Conservation (phyloP, 2,797 vertebrate genomes). For the Syncerus caffer region DNA sequence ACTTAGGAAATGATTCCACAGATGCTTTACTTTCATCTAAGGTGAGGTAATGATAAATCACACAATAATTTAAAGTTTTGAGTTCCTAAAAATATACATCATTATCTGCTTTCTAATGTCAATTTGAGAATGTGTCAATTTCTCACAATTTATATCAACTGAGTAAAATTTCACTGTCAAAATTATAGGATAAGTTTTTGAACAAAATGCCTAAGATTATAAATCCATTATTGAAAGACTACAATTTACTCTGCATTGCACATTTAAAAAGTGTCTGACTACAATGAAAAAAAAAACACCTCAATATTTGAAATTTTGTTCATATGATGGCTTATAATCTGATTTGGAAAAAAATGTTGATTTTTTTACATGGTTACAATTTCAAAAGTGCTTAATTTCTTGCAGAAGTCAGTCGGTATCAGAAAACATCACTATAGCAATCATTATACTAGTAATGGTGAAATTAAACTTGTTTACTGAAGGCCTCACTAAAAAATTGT, state of each 20-base stretch:
- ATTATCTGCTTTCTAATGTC: neutral
- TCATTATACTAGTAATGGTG: neutral
- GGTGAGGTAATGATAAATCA: neutral
- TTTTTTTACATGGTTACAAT: neutral
- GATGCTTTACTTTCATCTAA: neutral
- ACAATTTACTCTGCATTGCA: neutral
- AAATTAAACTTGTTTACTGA: neutral
- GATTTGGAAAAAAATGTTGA: neutral
- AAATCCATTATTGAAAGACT: neutral
- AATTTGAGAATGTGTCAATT: neutral
- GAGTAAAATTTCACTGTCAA: neutral
- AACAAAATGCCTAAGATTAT: neutral
- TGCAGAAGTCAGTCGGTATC: neutral
- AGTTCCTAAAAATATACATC: neutral
- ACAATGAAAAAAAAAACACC: neutral
- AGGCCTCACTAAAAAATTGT: neutral
- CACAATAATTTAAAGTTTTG: neutral
- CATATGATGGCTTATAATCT: neutral
- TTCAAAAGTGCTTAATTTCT: neutral
- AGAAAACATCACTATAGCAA: neutral
- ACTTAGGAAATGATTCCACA: neutral
- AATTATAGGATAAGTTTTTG: neutral
- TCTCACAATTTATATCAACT: neutral
- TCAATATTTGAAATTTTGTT: conserved; percentile 24
- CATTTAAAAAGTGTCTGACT: neutral